Evolutionary conservation across 2,113 vertebrate genomes (phyloP).

Genomic region (Microcebus jonahi): DNA sequence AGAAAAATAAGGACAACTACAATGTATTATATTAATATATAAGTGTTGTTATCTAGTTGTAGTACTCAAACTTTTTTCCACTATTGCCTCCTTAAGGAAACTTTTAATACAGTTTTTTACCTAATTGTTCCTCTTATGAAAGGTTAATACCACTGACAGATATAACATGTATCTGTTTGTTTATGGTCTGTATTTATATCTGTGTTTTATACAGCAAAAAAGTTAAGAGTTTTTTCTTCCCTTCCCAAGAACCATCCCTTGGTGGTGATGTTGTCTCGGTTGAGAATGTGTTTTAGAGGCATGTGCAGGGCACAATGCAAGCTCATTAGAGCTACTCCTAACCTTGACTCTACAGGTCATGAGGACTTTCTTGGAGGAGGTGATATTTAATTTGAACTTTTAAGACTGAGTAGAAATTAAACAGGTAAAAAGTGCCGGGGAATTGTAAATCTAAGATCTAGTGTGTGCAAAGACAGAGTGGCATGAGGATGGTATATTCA

Average conservation of each 20-base stretch:
- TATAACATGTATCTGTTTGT: not conserved
- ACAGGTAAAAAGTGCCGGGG: not conserved
- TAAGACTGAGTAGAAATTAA: not conserved
- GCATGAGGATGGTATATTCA: not conserved
- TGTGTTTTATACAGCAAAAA: not conserved
- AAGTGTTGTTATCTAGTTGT: not conserved
- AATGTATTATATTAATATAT: not conserved
- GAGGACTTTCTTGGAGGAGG: not conserved
- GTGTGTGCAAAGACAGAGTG: not conserved
- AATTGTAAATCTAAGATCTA: not conserved
- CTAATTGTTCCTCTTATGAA: not conserved
- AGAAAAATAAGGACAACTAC: not conserved
- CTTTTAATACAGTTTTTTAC: not conserved
- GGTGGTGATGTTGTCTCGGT: not conserved
- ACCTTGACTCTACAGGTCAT: not conserved
- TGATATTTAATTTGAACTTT: not conserved
- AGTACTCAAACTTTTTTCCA: not conserved
- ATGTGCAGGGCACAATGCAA: not conserved
- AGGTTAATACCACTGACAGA: not conserved
- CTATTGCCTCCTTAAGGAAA: not conserved
- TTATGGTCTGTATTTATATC: not conserved
- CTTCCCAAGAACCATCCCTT: not conserved
- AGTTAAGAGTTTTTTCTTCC: not conserved
- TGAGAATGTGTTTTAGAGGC: not conserved
- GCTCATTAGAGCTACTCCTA: not conserved